phyloP scores from a whole-genome alignment of 23 tunicate species.

The Halocynthia aurantium region DNA sequence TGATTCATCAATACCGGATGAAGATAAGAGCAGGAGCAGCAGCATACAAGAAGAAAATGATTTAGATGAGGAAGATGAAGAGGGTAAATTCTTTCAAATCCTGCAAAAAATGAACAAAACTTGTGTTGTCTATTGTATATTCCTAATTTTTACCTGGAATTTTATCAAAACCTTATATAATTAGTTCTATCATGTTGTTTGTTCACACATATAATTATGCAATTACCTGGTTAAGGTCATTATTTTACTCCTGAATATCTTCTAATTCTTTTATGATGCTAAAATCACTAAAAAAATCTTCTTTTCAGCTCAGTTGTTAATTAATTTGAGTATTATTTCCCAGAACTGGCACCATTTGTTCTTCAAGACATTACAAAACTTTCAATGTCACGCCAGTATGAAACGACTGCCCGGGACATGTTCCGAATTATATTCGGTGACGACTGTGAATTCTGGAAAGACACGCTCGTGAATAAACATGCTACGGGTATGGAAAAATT shows the following conservation, averaged over 20 bases:
- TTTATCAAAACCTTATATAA: too few relatives aligned
- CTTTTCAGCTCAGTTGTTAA: background rate
- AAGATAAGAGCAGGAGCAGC: background rate
- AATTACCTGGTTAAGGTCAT: background rate
- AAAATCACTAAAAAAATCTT: background rate
- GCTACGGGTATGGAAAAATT: slow-evolving; percentile 28
- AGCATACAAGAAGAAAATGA: background rate
- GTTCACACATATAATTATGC: too few relatives aligned
- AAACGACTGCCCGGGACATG: slow-evolving; percentile 29
- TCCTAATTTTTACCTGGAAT: too few relatives aligned
- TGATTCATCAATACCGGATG: background rate
- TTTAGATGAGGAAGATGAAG: background rate
- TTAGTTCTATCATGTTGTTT: too few relatives aligned
- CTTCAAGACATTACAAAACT: background rate
- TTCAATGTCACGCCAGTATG: slow-evolving; percentile 23
- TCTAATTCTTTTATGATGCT: background rate
- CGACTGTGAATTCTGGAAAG: slow-evolving; percentile 46
- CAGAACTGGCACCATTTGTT: slow-evolving; percentile 11
- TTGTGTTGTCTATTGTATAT: too few relatives aligned
- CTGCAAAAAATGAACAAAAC: too few relatives aligned
- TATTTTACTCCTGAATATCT: background rate
- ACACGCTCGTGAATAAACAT: slow-evolving; percentile 29
- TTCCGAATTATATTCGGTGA: slow-evolving; percentile 54
- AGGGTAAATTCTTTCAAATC: background rate
- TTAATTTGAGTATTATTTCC: too few relatives aligned